Base-by-base conservation (phyloP, 2,888 invertebrate species). In the Stenchaetothrips biformis region DNA sequence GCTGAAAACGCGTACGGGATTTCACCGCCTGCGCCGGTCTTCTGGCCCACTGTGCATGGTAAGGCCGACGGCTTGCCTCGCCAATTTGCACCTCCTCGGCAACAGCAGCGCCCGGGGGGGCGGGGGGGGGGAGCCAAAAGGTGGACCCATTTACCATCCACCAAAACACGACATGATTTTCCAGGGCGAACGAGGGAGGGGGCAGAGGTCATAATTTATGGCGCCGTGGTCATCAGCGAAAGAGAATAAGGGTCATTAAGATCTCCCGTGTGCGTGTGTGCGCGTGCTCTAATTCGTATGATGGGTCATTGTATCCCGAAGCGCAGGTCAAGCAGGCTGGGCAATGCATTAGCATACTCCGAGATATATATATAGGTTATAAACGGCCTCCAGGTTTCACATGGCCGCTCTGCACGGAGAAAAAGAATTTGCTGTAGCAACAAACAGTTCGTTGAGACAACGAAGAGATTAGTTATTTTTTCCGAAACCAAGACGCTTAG, bases 301-400 rank as follows among this genome's bases (percentile, higher is more conserved):
- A 74, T 74, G 67, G 67, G 67, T 74, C 21, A 74, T 74, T 74
- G 67, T 74, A 74, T 74, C 25, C 67, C 67, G 18, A 59, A 59
- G 59, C 59, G 16, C 25, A 25, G 67, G 67, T 74, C 67, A 74
- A 74, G 25, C 67, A 11, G 7, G 67, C 21, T 25, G 67, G 59
- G 18, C 59, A 59, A 21, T 25, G 25, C 21, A 74, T 74, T 74
- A 74, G 67, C 67, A 74, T 74, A 74, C 21, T 25, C 25, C 25
- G 21, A 21, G 67, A 74, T 74, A 74, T 74, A 74, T 74, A 74
- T 74, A 25, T 25, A 25, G 67, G 67, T 74, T 74, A 74, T 74
- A 74, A 74, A 74, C 67, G 67, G 21, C 67, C 16, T 18, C 53
- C 18, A 53, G 53, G 67, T 7, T 74, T 25, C 67, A 74, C 67